Evolutionary conservation across 2,113 vertebrate genomes (phyloP).

Genomic region (Ptilonorhynchus violaceus): DNA sequence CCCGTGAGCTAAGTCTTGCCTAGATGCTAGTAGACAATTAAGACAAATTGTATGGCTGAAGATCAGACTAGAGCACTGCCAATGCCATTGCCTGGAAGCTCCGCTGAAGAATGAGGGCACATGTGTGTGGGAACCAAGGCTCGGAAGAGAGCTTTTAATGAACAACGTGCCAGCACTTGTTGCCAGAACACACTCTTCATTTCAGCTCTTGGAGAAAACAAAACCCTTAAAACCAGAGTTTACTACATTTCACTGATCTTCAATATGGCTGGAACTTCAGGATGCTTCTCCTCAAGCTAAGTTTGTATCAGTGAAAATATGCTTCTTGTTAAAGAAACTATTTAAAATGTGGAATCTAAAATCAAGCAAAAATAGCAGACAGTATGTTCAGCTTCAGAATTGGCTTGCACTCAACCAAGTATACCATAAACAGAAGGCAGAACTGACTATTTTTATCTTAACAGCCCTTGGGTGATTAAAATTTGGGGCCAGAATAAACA

Average conservation of each 20-base stretch:
- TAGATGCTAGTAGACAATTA: slow-evolving; percentile 61
- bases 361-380: slow-evolving; percentile 81
- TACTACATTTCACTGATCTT: slow-evolving; percentile 76
- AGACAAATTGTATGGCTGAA: slow-evolving; percentile 70
- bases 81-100: slow-evolving; percentile 67
- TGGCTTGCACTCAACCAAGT: slow-evolving; percentile 76
- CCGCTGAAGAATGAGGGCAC: slow-evolving; percentile 59
- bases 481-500: slow-evolving; percentile 80
- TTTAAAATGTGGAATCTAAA: slow-evolving; percentile 81
- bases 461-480: slow-evolving; percentile 79
- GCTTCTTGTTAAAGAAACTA: slow-evolving; percentile 80
- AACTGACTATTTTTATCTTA: slow-evolving; percentile 79
- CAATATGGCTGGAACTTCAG: slow-evolving; percentile 78
- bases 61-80: slow-evolving; percentile 64
- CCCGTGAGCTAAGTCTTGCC: slow-evolving; percentile 69
- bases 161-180: slow-evolving; percentile 66
- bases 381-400: slow-evolving; percentile 81
- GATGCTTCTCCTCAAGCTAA: slow-evolving; percentile 78
- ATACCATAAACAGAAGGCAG: slow-evolving; percentile 80
- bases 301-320: slow-evolving; percentile 80
- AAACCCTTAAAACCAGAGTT: slow-evolving; percentile 77
- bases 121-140: slow-evolving; percentile 53
- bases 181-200: slow-evolving; percentile 73
- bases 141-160: slow-evolving; percentile 66
- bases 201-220: slow-evolving; percentile 74